phyloP scores from a whole-genome alignment of 2,797 vertebrate species.

The Sebastes trivittatus region DNA sequence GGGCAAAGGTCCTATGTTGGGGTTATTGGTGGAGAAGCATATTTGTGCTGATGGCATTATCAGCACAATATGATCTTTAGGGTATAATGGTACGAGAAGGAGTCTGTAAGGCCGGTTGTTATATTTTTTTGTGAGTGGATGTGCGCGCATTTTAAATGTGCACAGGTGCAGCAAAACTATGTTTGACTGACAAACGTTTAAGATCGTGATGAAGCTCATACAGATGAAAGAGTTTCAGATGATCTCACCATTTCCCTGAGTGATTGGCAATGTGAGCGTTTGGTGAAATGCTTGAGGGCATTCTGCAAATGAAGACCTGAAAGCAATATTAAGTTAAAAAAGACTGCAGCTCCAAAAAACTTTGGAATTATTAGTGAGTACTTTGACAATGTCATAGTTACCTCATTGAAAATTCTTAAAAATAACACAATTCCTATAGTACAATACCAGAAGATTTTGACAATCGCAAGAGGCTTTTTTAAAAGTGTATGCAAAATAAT shows the following conservation, averaged over 20 bases:
- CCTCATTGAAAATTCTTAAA: background rate
- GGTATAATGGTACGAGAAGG: background rate
- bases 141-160: background rate
- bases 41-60: background rate
- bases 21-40: background rate
- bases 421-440: background rate
- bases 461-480: background rate
- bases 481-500: background rate
- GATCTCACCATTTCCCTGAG: background rate
- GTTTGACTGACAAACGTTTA: background rate
- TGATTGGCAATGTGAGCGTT: background rate
- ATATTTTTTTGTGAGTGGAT: background rate
- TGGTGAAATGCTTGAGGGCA: background rate
- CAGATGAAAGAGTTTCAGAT: background rate
- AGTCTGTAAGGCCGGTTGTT: background rate
- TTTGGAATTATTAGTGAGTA: background rate
- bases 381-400: background rate
- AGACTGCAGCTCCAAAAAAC: background rate
- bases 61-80: background rate
- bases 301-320: background rate
- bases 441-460: background rate
- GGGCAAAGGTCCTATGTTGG: background rate
- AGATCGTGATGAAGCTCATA: background rate
- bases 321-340: background rate
- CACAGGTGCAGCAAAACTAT: background rate